Conservation (phyloP, 2,797 vertebrate genomes). For the Enteromius thamalakanensis region DNA sequence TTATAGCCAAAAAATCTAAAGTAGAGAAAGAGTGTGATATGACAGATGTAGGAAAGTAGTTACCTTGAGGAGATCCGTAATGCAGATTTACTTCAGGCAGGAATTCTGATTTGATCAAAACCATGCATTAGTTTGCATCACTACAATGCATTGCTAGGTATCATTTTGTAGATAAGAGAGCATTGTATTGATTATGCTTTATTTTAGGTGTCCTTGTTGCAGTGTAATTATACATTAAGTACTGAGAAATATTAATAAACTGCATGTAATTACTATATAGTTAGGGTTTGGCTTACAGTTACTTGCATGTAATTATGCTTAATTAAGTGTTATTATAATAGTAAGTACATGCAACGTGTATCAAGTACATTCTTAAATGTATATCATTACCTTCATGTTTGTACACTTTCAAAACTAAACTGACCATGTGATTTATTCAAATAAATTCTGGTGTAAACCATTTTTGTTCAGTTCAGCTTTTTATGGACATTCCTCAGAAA, state of each 20-base stretch:
- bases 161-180: not conserved
- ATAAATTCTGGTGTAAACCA: not conserved
- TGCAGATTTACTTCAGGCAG: not conserved
- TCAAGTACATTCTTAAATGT: not conserved
- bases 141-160: not conserved
- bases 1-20: not conserved
- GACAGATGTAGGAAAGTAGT: not conserved
- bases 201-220: not conserved
- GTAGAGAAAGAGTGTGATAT: not conserved
- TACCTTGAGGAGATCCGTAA: not conserved
- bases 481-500: not conserved
- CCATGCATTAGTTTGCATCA: not conserved
- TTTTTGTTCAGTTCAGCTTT: not conserved
- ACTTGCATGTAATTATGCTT: not conserved
- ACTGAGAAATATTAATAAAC: not conserved
- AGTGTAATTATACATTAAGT: not conserved
- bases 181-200: not conserved
- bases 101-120: not conserved
- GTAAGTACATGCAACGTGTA: not conserved
- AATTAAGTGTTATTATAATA: not conserved
- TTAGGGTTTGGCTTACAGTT: not conserved
- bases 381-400: not conserved
- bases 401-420: not conserved
- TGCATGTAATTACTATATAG: not conserved
- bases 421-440: not conserved